Evolutionary conservation across 2,888 invertebrate genomes (phyloP).

Genomic region (Argyresthia albistria): DNA sequence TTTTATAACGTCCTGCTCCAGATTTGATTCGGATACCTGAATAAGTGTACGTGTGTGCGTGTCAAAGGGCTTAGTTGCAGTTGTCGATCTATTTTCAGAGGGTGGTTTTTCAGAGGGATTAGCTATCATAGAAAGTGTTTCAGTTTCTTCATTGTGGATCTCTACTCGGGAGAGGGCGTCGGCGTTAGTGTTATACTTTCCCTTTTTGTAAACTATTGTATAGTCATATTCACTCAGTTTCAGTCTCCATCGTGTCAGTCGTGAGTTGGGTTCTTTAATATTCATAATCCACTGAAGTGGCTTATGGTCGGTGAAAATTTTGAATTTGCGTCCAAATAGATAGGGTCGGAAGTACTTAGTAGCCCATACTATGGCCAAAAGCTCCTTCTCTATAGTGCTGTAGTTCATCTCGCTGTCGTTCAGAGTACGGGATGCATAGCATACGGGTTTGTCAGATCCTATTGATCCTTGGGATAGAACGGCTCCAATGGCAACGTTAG

Average conservation of each 20-base stretch:
- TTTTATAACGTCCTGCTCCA: no score
- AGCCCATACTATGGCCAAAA: slow-evolving; percentile 7
- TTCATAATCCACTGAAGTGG: slow-evolving; percentile 6
- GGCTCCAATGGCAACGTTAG: slow-evolving; percentile 7
- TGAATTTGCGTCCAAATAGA: slow-evolving; percentile 9
- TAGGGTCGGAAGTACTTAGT: slow-evolving; percentile 12
- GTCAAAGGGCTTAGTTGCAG: no score
- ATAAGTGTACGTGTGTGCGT: no score
- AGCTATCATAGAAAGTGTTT: no score
- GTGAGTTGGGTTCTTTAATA: slow-evolving; percentile 6
- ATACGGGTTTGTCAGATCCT: slow-evolving; percentile 12
- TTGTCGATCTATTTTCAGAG: no score
- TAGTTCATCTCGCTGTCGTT: slow-evolving; percentile 19
- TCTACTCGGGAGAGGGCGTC: neutral
- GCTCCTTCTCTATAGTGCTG: slow-evolving; percentile 2
- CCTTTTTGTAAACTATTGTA: slow-evolving; percentile 12
- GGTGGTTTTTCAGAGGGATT: no score
- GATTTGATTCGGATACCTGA: no score
- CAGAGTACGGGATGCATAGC: slow-evolving; percentile 18
- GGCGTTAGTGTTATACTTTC: neutral
- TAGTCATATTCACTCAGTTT: slow-evolving; percentile 1
- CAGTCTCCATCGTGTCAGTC: slow-evolving; percentile 10
- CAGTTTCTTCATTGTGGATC: no score
- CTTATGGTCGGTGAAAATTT: slow-evolving; percentile 9
- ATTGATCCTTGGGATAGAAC: slow-evolving; percentile 8